These are phyloP conservation scores for Hirtodrosophila trivittata DNA, from an alignment of 2,888 invertebrate genomes.

Conservation along the genomic window DNA sequence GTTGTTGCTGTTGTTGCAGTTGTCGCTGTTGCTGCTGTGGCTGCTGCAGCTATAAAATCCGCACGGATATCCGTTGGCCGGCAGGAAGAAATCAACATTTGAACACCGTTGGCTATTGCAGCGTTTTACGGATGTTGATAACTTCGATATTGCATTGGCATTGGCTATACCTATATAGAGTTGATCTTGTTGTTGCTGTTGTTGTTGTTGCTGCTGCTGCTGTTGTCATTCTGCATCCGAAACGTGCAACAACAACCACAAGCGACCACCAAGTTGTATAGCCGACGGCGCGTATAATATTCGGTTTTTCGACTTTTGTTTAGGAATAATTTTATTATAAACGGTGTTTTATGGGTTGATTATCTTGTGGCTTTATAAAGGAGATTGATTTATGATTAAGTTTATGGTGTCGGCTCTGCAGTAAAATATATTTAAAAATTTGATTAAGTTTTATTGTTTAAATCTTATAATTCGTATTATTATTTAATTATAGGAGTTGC, in stretches of 20 bases:
- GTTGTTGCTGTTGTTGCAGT: constrained; percentile 13
- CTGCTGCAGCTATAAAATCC: constrained; percentile 70
- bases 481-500: constrained; percentile 12
- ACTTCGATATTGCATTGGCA: constrained; percentile 58
- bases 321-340: neutral
- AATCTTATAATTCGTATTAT: constrained; percentile 2
- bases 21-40: constrained; percentile 35
- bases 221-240: constrained; percentile 65
- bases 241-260: constrained; percentile 43
- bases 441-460: no score
- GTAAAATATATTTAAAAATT: neutral
- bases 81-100: constrained; percentile 81
- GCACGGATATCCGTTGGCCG: constrained; percentile 81
- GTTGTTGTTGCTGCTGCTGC: constrained; percentile 27
- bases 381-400: neutral
- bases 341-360: neutral
- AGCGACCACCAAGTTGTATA: constrained; percentile 12
- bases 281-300: constrained; percentile 65
- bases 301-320: constrained; percentile 3
- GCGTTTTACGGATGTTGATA: constrained; percentile 75
- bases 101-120: constrained; percentile 73
- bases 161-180: constrained; percentile 56
- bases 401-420: neutral
- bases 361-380: constrained; percentile 11
- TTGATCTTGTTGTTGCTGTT: constrained; percentile 48